These are phyloP conservation scores for Icerya purchasi DNA, from an alignment of 2,888 invertebrate genomes.

Conservation along the genomic window DNA sequence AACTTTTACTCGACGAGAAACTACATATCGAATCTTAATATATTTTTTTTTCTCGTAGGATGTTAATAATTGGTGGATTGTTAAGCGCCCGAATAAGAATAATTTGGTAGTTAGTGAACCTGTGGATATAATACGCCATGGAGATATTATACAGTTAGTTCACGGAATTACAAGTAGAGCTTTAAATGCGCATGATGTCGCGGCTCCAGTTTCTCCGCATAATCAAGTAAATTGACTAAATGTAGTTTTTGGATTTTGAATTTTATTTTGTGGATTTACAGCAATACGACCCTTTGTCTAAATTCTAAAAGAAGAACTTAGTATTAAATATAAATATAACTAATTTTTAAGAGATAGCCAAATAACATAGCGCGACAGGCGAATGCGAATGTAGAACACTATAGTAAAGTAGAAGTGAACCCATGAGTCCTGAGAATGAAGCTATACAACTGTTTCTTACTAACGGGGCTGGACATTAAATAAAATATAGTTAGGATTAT, in stretches of 20 bases:
- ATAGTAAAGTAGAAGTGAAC: too few species aligned
- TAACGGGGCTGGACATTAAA: too few species aligned
- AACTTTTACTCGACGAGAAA: too few species aligned
- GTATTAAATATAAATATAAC: not conserved
- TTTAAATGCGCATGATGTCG: constrained; percentile 87
- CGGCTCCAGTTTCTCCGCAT: constrained; percentile 79
- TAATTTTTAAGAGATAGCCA: constrained; percentile 2
- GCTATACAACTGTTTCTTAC: too few species aligned
- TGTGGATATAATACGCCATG: constrained; percentile 60
- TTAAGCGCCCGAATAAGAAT: constrained; percentile 59
- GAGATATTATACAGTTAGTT: constrained; percentile 76
- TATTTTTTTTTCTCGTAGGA: constrained; percentile 33
- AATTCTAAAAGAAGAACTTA: too few species aligned
- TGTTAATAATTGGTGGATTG: constrained; percentile 97
- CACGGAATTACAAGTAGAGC: constrained; percentile 85
- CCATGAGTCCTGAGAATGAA: too few species aligned
- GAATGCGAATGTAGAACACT: too few species aligned
- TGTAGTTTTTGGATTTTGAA: too few species aligned
- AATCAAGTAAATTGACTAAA: constrained; percentile 38
- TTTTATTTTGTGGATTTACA: too few species aligned
- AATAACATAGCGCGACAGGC: too few species aligned
- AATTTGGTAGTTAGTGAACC: constrained; percentile 51
- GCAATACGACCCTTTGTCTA: too few species aligned
- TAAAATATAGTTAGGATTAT: too few species aligned
- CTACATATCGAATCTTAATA: not conserved